These are phyloP conservation scores for Mnemiopsis leidyi DNA, from an alignment of 37 sponge, comb jelly and placozoan species.

Conservation along the genomic window DNA sequence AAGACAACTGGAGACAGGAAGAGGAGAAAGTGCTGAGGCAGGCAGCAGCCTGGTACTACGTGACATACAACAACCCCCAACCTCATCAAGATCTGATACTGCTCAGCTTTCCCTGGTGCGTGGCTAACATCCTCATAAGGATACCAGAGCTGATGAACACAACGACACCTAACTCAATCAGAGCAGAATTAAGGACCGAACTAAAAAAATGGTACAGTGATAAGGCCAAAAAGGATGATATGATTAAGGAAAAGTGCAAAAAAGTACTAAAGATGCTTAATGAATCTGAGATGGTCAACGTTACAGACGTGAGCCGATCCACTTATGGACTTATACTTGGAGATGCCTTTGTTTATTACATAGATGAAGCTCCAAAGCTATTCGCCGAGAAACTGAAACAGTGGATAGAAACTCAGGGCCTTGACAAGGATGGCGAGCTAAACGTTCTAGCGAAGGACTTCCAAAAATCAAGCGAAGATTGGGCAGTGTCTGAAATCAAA, in stretches of 20 bases:
- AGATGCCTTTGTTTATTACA: neutral
- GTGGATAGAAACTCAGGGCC: neutral
- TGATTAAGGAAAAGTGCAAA: neutral
- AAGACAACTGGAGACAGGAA: constrained; percentile 13
- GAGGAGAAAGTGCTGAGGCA: constrained; percentile 56
- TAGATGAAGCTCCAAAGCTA: neutral
- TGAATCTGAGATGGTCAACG: neutral
- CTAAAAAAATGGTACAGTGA: neutral
- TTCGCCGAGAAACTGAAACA: neutral
- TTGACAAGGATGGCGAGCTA: neutral
- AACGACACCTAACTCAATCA: neutral
- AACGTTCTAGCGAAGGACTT: neutral
- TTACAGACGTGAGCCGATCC: neutral
- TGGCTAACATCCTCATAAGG: neutral
- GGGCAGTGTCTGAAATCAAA: neutral
- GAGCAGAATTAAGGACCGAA: neutral
- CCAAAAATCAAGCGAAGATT: neutral
- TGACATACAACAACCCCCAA: neutral
- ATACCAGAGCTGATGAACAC: constrained; percentile 56
- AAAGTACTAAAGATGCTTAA: neutral
- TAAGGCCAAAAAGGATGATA: neutral
- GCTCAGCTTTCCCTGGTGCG: constrained; percentile 56
- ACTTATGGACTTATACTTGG: constrained; percentile 16
- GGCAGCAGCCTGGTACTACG: constrained; percentile 63
- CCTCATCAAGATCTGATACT: constrained; percentile 8